Evolutionary conservation across 2,113 vertebrate genomes (phyloP).

Genomic region (Onychostoma macrolepis): DNA sequence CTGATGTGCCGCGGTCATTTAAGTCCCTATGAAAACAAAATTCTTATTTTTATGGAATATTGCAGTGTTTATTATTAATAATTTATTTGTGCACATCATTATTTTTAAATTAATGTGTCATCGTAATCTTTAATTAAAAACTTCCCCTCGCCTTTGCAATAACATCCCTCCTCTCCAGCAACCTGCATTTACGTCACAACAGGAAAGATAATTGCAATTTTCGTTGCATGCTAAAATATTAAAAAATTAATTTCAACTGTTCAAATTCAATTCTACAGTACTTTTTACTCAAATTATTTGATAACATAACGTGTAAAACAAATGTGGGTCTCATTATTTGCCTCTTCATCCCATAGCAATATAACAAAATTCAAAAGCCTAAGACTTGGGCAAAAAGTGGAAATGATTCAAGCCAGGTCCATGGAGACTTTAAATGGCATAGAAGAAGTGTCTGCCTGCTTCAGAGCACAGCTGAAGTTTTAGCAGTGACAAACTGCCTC

Average conservation of each 20-base stretch:
- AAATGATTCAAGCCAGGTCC: slow-evolving; percentile 61
- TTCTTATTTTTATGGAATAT: not conserved
- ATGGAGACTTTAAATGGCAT: slow-evolving; percentile 33
- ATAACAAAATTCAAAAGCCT: slow-evolving; percentile 58
- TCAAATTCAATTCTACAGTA: not conserved
- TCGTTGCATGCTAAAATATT: too few relatives aligned
- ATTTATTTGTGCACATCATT: not conserved
- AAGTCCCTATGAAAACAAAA: not conserved
- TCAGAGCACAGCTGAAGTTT: slow-evolving; percentile 49
- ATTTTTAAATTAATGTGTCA: not conserved
- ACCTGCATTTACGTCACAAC: not conserved
- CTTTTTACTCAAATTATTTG: not conserved
- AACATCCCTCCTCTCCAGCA: not conserved
- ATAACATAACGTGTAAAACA: not conserved
- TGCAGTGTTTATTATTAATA: not conserved
- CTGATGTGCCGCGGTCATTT: not conserved
- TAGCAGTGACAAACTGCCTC: slow-evolving; percentile 41
- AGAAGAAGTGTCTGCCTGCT: slow-evolving; percentile 42
- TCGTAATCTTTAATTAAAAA: not conserved
- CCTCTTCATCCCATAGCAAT: slow-evolving; percentile 53
- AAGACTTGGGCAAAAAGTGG: slow-evolving; percentile 58
- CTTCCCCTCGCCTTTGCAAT: not conserved
- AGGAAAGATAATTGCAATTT: not conserved
- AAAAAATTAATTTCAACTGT: too few relatives aligned
- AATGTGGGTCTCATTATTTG: not conserved